phyloP scores from a whole-genome alignment of 2,797 vertebrate genomes.

The Rhinoraja longicauda region DNA sequence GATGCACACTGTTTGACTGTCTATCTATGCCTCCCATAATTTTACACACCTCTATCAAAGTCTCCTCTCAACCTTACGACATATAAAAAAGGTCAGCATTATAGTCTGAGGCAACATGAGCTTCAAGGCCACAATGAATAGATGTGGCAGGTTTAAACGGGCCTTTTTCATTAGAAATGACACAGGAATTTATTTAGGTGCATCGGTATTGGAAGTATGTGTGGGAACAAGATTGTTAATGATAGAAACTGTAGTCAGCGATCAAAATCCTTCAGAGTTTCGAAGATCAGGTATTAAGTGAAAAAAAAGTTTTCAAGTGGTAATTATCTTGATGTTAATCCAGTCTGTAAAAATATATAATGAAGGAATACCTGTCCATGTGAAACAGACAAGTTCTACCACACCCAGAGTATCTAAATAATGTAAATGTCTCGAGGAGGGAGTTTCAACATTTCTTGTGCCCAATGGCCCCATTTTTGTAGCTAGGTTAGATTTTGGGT shows the following conservation, averaged over 20 bases:
- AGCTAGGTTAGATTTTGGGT: background rate
- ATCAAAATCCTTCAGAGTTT: background rate
- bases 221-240: background rate
- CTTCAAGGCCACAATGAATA: background rate
- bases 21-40: too few relatives aligned
- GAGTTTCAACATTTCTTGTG: background rate
- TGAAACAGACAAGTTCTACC: background rate
- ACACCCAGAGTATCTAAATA: background rate
- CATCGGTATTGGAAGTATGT: background rate
- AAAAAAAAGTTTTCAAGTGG: background rate
- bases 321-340: background rate
- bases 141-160: background rate
- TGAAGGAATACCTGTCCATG: background rate
- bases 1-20: too few relatives aligned
- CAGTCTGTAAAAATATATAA: background rate
- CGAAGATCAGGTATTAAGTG: background rate
- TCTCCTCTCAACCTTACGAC: too few relatives aligned
- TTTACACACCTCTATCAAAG: too few relatives aligned
- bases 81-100: too few relatives aligned
- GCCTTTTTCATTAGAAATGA: background rate
- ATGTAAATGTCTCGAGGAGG: background rate
- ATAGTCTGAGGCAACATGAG: background rate
- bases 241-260: background rate
- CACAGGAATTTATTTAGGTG: background rate
- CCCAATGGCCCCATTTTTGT: background rate